phyloP scores from a whole-genome alignment of 2,797 vertebrate species.

The Neosalanx taihuensis region DNA sequence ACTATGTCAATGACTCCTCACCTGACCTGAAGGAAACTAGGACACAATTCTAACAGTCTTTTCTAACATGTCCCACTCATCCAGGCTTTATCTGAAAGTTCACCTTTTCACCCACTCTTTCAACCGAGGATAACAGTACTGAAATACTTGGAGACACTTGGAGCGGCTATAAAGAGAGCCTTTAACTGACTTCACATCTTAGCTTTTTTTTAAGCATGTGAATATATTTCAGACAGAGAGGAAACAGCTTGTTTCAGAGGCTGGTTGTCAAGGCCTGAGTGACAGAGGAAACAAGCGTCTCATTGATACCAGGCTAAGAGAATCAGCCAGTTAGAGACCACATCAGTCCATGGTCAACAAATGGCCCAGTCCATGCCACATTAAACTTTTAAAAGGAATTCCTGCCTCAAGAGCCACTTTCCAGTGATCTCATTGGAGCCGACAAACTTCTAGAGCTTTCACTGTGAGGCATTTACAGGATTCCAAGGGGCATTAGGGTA shows the following conservation, averaged over 20 bases:
- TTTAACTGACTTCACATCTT: conserved; percentile 19
- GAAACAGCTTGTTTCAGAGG: conserved; percentile 56
- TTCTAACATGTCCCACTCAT: conserved; percentile 29
- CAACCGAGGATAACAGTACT: background rate
- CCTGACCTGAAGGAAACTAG: conserved; percentile 54
- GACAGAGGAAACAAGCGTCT: conserved; percentile 63
- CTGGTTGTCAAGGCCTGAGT: conserved; percentile 44
- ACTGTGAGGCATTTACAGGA: conserved; percentile 65
- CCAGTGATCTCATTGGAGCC: conserved; percentile 62
- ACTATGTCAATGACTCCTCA: conserved; percentile 48
- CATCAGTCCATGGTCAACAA: conserved; percentile 64
- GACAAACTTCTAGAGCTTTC: conserved; percentile 63
- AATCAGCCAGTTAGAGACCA: conserved; percentile 61
- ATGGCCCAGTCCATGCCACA: conserved; percentile 59
- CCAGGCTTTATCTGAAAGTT: background rate
- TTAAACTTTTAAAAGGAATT: conserved; percentile 73
- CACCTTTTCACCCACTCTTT: background rate
- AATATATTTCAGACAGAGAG: conserved; percentile 27
- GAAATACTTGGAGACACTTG: conserved; percentile 17
- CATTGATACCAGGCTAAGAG: conserved; percentile 65
- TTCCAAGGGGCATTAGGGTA: conserved; percentile 68
- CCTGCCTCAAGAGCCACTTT: conserved; percentile 60
- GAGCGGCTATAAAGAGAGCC: conserved; percentile 24
- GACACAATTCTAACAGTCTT: conserved; percentile 40
- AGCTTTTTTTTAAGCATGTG: background rate